phyloP scores from a whole-genome alignment of 2,888 invertebrate species.

The Disparrhopalites patrizii region DNA sequence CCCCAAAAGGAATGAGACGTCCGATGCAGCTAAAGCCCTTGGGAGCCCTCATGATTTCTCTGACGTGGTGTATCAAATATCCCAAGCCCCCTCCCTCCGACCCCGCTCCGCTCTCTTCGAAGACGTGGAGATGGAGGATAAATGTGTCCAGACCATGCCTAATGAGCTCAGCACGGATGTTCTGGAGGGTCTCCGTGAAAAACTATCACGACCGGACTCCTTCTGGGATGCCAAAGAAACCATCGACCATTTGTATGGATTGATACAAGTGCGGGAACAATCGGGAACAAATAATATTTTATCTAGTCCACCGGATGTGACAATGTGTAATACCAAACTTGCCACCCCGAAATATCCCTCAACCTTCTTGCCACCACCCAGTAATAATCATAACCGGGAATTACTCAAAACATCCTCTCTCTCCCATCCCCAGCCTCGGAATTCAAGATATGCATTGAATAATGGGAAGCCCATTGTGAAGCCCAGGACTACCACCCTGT shows the following conservation, averaged over 20 bases:
- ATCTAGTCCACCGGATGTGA: slow-evolving; percentile 49
- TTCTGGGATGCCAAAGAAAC: slow-evolving; percentile 70
- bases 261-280: slow-evolving; percentile 55
- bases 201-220: slow-evolving; percentile 67
- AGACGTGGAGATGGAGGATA: slow-evolving; percentile 55
- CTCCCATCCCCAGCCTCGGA: slow-evolving; percentile 15
- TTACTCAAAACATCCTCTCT: slow-evolving; percentile 13
- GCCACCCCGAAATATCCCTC: slow-evolving; percentile 46
- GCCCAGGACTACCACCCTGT: slow-evolving; percentile 47
- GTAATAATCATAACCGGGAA: neutral
- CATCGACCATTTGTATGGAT: slow-evolving; percentile 68
- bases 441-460: slow-evolving; percentile 35
- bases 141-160: slow-evolving; percentile 67
- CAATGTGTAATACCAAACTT: slow-evolving; percentile 41
- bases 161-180: slow-evolving; percentile 71
- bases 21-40: slow-evolving; percentile 18
- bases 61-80: slow-evolving; percentile 29
- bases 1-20: slow-evolving; percentile 17
- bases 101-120: slow-evolving; percentile 38
- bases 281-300: slow-evolving; percentile 17
- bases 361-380: slow-evolving; percentile 8
- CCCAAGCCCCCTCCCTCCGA: slow-evolving; percentile 18
- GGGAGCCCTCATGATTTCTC: slow-evolving; percentile 21
- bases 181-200: slow-evolving; percentile 63
- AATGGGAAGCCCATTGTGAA: slow-evolving; percentile 12